phyloP scores from a whole-genome alignment of 1,140 invertebrate species.

The Drosophila ficusphila region DNA sequence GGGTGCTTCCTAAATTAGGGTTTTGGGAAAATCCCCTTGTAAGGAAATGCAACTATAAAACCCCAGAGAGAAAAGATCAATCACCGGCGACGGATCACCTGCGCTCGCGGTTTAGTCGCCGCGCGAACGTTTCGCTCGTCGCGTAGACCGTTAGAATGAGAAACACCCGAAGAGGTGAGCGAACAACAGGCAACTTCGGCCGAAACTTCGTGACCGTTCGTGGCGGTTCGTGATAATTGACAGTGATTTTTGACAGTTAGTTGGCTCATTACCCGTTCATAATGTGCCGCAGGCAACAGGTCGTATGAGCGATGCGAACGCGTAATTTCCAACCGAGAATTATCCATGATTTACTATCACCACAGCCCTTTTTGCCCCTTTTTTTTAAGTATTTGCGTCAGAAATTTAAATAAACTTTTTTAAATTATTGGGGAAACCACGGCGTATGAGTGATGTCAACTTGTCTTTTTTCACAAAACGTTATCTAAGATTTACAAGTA shows the following conservation, averaged over 20 bases:
- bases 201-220: conserved; percentile 1
- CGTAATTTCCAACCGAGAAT: conserved; percentile 4
- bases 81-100: neutral
- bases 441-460: conserved; percentile 16
- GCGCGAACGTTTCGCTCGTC: neutral
- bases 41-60: neutral
- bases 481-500: neutral
- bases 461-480: neutral
- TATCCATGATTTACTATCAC: conserved; percentile 18
- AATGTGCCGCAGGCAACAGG: conserved; percentile 21
- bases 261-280: conserved; percentile 50
- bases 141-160: conserved; percentile 58
- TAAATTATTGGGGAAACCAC: neutral
- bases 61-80: neutral
- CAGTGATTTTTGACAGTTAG: conserved; percentile 57
- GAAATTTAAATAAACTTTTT: neutral
- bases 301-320: conserved; percentile 29
- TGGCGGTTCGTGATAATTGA: conserved; percentile 25
- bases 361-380: neutral
- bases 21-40: neutral
- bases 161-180: neutral
- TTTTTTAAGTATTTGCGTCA: neutral
- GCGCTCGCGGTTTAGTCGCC: neutral
- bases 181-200: neutral
- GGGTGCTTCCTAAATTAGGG: neutral